A percentile compares a stretch with the other conserved stretches of the same genome.
Evolutionary conservation across 2,888 invertebrate genomes (phyloP).

Genomic region (Autographa pulchrina): DNA sequence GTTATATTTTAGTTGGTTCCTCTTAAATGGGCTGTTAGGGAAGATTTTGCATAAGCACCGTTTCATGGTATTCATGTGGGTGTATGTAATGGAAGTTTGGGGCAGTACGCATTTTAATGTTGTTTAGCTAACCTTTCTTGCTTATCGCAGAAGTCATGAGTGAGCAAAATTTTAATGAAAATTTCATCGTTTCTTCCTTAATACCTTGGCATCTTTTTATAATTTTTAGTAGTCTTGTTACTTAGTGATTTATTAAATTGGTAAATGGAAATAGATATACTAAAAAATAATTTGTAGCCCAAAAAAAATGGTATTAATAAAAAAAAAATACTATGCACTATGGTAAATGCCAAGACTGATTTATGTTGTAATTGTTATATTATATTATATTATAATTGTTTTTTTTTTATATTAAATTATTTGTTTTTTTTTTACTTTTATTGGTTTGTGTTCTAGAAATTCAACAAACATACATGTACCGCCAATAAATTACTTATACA

Average conservation of each 20-base stretch:
- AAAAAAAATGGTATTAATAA: too few species aligned
- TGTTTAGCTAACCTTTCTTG: constrained; percentile 10
- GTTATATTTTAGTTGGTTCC: constrained; percentile 41
- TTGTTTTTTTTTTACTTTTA: too few species aligned
- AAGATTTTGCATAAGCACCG: constrained; percentile 36
- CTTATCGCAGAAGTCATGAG: neutral
- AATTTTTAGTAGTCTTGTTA: too few species aligned
- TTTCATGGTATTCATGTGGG: constrained; percentile 8
- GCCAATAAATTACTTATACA: neutral
- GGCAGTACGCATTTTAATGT: constrained; percentile 5
- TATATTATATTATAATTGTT: too few species aligned
- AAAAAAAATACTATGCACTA: too few species aligned
- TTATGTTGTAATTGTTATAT: too few species aligned
- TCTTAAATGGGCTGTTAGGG: constrained; percentile 25
- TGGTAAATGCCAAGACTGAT: too few species aligned
- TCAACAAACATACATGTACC: neutral
- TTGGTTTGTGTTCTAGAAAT: neutral
- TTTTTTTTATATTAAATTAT: too few species aligned
- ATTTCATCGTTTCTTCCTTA: too few species aligned
- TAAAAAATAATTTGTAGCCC: too few species aligned
- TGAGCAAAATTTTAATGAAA: neutral
- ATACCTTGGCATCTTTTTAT: neutral
- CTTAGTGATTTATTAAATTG: too few species aligned
- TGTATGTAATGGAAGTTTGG: constrained; percentile 21
- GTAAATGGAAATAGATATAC: too few species aligned